Base-by-base conservation (phyloP, 1,140 invertebrate genomes). In the Idris sp. region DNA sequence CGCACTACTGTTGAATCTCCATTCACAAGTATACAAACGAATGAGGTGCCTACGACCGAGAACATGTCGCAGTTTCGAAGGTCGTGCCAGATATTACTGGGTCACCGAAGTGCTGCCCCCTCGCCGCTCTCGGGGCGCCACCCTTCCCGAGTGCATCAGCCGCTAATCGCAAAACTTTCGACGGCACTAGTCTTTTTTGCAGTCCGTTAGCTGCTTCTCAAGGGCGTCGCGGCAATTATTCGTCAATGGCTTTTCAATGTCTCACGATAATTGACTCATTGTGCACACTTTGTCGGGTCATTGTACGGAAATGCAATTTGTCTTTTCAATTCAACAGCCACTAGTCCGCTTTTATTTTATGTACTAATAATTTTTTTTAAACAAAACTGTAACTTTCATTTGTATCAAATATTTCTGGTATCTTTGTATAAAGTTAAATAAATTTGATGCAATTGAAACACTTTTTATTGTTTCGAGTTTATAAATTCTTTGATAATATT, bases 1-100 rank as follows among this genome's bases (percentile, higher is more conserved):
- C n/a, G n/a, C n/a, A n/a, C n/a, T n/a, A n/a, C n/a, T 31, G 48
- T 49, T 59, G 68, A 51, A 49, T 36, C 58, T 56, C 68, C 68
- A 73, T 65, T 53, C 61, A 73, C 58, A 13, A 49, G 35, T 58
- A 33, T 53, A 53, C 51, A 61, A 53, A 56, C 58, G 25, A 53
- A 31, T 33, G 36, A 76, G 48, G 38, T 68, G 58, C 38, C 64
- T 69, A 48, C 68, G 54, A 68, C 38, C 67, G 35, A 62, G 77
- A 81, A 79, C 77, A 74, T 79, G 73, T 81, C 78, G 75, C 49
- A 38, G 62, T 65, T 76, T 72, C 79, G 79, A 82, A 83, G 82
- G 82, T 83, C 80, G 80, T 53, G 76, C 59, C 76, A 80, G 72
- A 82, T 79, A 69, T 80, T 80, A 82, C 78, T 84, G 54, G 81